These are phyloP conservation scores for Nemopilema nomurai DNA, from an alignment of 30 jellyfish, hydroid and myxozoan genomes.

Conservation along the genomic window DNA sequence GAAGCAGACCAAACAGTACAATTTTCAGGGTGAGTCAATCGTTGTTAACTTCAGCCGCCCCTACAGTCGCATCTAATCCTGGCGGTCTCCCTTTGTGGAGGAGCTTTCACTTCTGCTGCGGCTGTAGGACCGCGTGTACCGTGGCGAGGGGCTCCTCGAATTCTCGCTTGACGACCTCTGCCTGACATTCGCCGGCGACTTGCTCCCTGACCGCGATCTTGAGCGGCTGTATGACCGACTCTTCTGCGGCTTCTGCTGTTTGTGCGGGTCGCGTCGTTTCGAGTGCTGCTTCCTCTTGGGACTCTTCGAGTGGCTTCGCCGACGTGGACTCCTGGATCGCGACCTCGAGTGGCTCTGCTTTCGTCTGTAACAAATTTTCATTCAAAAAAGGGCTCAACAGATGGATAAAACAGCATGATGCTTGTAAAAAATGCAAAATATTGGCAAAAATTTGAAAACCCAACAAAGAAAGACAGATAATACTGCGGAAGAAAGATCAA, in stretches of 20 bases:
- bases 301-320: slow-evolving; percentile 56
- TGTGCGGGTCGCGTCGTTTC: not conserved
- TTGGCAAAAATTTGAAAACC: too few species aligned
- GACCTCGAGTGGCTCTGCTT: slow-evolving; percentile 47
- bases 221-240: slow-evolving; percentile 50
- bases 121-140: slow-evolving; percentile 35
- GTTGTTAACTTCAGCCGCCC: not conserved
- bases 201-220: slow-evolving; percentile 41
- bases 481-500: too few species aligned
- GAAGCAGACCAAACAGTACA: not conserved
- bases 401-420: too few species aligned
- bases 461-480: too few species aligned
- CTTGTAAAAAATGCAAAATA: too few species aligned
- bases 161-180: slow-evolving; percentile 43
- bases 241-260: slow-evolving; percentile 8
- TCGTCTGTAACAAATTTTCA: too few species aligned
- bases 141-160: slow-evolving; percentile 28
- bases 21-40: not conserved
- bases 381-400: too few species aligned
- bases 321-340: slow-evolving; percentile 73
- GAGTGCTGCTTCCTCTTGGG: slow-evolving; percentile 53
- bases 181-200: slow-evolving; percentile 25
- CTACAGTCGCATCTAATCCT: not conserved
- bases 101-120: slow-evolving; percentile 41
- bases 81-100: slow-evolving; percentile 24